Percentiles rank a stretch among this genome's conserved stretches.
Evolutionary conservation across 2,113 vertebrate species (phyloP).

Genomic region (Brachyhypopomus occidentalis): DNA sequence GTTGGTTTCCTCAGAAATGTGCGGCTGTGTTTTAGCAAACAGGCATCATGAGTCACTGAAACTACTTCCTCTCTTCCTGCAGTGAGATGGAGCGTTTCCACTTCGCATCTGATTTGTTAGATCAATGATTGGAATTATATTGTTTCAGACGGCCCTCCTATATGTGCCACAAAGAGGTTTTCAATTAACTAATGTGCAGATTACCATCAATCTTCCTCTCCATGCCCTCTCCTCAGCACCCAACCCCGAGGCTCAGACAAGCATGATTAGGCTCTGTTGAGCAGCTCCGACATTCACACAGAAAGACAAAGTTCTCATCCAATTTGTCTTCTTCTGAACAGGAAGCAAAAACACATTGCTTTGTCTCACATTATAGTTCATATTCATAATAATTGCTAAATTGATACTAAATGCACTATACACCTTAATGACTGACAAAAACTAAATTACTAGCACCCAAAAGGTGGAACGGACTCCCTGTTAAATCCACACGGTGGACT

Average conservation of each 20-base stretch:
- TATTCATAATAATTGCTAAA: no score
- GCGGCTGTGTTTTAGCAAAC: constrained; percentile 58
- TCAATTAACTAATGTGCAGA: constrained; percentile 83
- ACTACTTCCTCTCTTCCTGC: constrained; percentile 63
- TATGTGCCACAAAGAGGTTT: constrained; percentile 75
- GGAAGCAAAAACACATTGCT: neutral
- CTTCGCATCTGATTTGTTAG: constrained; percentile 73
- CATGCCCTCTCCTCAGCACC: constrained; percentile 53
- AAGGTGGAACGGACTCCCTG: no score
- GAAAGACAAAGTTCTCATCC: constrained; percentile 41
- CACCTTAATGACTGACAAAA: no score
- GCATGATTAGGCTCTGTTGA: constrained; percentile 52
- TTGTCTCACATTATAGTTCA: neutral
- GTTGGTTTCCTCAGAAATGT: constrained; percentile 36
- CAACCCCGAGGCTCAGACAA: constrained; percentile 61
- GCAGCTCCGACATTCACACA: constrained; percentile 45
- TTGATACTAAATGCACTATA: no score
- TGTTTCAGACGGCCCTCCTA: constrained; percentile 62
- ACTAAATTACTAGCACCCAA: no score
- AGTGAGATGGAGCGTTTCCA: constrained; percentile 64
- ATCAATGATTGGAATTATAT: constrained; percentile 75
- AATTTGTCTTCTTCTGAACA: neutral
- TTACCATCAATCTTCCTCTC: constrained; percentile 75
- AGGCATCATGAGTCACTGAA: constrained; percentile 58
- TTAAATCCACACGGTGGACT: no score